phyloP scores from a whole-genome alignment of 2,113 vertebrate genomes.

The Neopipo cinnamomea region DNA sequence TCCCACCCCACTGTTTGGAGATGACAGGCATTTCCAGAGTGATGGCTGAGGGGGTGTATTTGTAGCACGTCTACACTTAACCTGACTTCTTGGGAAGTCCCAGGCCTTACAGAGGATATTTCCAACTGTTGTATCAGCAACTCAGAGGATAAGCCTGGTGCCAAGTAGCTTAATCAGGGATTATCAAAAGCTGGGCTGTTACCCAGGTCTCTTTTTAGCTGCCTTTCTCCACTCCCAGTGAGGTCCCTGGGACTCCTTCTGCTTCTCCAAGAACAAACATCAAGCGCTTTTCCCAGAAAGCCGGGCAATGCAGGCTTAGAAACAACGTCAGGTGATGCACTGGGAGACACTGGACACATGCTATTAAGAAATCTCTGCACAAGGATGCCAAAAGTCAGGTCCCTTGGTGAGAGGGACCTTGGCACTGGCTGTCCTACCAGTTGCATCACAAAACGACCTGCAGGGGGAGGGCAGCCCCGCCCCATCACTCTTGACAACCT shows the following conservation, averaged over 20 bases:
- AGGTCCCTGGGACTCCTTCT: not conserved
- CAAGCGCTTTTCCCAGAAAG: not conserved
- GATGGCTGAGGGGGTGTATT: not conserved
- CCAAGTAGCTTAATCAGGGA: not conserved
- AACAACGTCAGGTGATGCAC: not conserved
- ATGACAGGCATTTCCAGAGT: not conserved
- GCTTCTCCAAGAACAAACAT: not conserved
- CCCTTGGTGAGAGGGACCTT: not conserved
- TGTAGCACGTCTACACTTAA: not conserved
- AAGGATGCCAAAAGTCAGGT: fast-evolving
- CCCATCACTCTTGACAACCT: not conserved
- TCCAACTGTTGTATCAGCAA: constrained; percentile 2
- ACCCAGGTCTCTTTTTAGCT: not conserved
- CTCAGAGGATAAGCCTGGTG: not conserved
- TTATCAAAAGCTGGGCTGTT: not conserved
- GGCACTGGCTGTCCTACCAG: not conserved
- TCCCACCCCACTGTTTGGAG: fast-evolving
- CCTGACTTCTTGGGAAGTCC: not conserved
- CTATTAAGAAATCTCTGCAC: not conserved
- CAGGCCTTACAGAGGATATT: not conserved
- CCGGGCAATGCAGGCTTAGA: fast-evolving
- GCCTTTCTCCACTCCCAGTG: not conserved
- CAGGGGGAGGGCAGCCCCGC: not conserved
- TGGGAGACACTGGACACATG: not conserved
- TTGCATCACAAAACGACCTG: fast-evolving